Evolutionary conservation across 1,140 invertebrate species (phyloP).

Genomic region (Drosophila triauraria): DNA sequence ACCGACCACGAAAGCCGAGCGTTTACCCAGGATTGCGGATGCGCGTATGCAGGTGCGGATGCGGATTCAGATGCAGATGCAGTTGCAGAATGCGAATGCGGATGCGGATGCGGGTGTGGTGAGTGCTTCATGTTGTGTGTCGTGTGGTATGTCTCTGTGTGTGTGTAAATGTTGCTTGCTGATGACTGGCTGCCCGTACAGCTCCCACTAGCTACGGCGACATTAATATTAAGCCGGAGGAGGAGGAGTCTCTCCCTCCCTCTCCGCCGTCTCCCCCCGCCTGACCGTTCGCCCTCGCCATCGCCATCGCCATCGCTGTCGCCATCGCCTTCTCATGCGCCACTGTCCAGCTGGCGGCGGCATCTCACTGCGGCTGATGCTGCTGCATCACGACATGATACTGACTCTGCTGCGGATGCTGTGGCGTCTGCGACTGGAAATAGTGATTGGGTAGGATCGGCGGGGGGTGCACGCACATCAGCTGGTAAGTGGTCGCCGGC

Average conservation of each 20-base stretch:
- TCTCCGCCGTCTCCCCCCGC: slow-evolving; percentile 8
- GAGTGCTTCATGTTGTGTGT: slow-evolving; percentile 34
- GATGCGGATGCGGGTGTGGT: slow-evolving; percentile 23
- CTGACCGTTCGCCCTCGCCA: slow-evolving; percentile 23
- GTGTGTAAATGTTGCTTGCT: slow-evolving; percentile 42
- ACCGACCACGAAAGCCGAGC: slow-evolving; percentile 47
- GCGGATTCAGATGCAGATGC: slow-evolving; percentile 25
- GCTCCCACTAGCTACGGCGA: slow-evolving; percentile 37
- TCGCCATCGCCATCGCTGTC: slow-evolving; percentile 5
- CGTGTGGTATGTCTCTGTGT: slow-evolving; percentile 37
- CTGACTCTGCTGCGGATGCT: slow-evolving; percentile 77
- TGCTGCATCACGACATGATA: slow-evolving; percentile 81
- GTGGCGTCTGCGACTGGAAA: slow-evolving; percentile 69
- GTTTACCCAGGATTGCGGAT: slow-evolving; percentile 45
- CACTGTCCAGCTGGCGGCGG: slow-evolving; percentile 44
- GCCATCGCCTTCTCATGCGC: slow-evolving; percentile 30
- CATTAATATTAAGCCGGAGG: slow-evolving; percentile 29
- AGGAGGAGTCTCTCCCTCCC: slow-evolving; percentile 5
- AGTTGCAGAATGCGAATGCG: slow-evolving; percentile 8
- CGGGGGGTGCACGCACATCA: slow-evolving; percentile 86
- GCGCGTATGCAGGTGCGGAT: slow-evolving; percentile 24
- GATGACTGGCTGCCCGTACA: slow-evolving; percentile 51
- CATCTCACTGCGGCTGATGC: slow-evolving; percentile 78
- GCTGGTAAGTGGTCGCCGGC: slow-evolving; percentile 84
- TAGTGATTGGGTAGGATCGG: slow-evolving; percentile 83